Percentiles rank a stretch among this genome's conserved stretches.
These are phyloP conservation scores for Leptopilina drosophilae DNA, from an alignment of 2,888 invertebrate species.

Conservation along the genomic window DNA sequence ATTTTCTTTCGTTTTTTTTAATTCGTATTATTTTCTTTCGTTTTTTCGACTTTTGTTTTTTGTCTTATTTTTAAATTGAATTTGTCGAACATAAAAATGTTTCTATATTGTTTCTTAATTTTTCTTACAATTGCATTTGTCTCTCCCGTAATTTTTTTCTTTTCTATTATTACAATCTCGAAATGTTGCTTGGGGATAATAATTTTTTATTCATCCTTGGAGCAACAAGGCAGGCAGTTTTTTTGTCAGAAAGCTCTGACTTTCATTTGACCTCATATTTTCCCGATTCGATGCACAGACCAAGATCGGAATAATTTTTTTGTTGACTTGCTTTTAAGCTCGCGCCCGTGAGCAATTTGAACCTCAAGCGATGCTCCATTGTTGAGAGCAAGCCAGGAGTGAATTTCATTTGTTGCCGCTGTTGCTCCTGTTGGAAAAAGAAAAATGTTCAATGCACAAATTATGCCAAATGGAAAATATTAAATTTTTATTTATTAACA, in stretches of 20 bases:
- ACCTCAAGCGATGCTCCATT: slow-evolving; percentile 76
- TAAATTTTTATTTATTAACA: no score
- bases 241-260: slow-evolving; percentile 47
- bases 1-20: background rate
- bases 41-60: background rate
- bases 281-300: slow-evolving; percentile 76
- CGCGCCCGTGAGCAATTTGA: slow-evolving; percentile 74
- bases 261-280: slow-evolving; percentile 66
- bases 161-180: background rate
- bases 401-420: slow-evolving; percentile 72
- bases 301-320: slow-evolving; percentile 76
- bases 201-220: slow-evolving; percentile 6
- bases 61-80: no score
- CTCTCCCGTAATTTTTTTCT: no score
- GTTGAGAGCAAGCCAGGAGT: slow-evolving; percentile 74
- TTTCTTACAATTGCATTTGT: no score
- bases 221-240: slow-evolving; percentile 37
- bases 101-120: no score
- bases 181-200: slow-evolving; percentile 32
- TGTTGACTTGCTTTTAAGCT: slow-evolving; percentile 69
- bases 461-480: no score
- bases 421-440: slow-evolving; percentile 62
- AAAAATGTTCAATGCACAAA: no score
- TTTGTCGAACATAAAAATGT: no score
- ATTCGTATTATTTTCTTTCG: background rate